Evolutionary conservation across 2,113 vertebrate genomes (phyloP).

Genomic region (Heliornis fulica): DNA sequence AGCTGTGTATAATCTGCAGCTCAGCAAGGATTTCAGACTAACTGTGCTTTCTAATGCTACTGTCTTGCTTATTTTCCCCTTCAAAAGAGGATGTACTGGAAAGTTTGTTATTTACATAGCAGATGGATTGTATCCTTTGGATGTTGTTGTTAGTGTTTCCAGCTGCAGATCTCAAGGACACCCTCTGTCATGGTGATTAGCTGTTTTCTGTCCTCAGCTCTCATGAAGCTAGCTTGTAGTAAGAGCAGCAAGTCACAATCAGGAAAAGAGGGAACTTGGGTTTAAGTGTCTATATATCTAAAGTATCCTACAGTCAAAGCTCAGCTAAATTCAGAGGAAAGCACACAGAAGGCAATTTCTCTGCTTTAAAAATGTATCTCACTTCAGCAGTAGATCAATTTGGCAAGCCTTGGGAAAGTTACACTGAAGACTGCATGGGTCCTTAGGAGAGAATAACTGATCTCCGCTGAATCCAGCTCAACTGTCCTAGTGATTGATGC

Average conservation of each 20-base stretch:
- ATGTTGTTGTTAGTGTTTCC: background rate
- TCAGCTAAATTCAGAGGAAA: background rate
- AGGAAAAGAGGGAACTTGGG: background rate
- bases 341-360: background rate
- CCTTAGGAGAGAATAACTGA: background rate
- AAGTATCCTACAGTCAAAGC: background rate
- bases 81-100: background rate
- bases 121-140: background rate
- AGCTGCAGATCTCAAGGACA: background rate
- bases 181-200: background rate
- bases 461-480: background rate
- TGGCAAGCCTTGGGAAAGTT: background rate
- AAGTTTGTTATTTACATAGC: background rate
- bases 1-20: background rate
- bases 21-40: background rate
- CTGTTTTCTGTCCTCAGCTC: background rate
- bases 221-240: background rate
- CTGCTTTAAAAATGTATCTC: background rate
- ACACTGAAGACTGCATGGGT: background rate
- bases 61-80: background rate
- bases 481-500: background rate
- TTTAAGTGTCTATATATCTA: background rate
- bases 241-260: background rate
- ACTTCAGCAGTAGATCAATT: background rate
- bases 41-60: background rate